Evolutionary conservation across 2,113 vertebrate genomes (phyloP), one percentile per base, ranked within the genome.

Genomic region (Phyllopteryx taeniolatus): DNA sequence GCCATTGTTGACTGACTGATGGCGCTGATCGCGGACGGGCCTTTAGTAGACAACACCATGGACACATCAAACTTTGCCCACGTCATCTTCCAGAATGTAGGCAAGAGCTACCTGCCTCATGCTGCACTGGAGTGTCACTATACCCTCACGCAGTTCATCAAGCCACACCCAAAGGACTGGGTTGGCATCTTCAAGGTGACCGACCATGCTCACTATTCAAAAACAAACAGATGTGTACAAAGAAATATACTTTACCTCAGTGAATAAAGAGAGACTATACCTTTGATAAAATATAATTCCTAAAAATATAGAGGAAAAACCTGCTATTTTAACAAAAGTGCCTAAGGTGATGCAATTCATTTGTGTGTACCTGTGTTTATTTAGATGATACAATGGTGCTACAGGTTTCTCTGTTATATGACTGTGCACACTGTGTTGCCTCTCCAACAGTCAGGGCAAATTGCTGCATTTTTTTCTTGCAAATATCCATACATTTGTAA

Each of bases 51-150:
- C 62, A 92, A 71, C 83, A 46, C 92, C 83, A 94, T 96, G 92
- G 97, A 98, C 89, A 96, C 94, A 20, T 98, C 97, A 67, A 99
- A 98, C 87, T 99, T 99, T 94, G 97, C 98, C 27, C 98, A 99
- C 66, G 98, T 99, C 81, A 97, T 99, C 91, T 99, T 99, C 92
- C 98, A 99, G 90, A 98, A 98, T 90, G 96, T 99, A 69, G 96
- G 95, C 19, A 98, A 98, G 91, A 97, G 96, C 88, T 99, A 98
- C 11, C 93, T 98, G 87, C 98, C 98, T 13, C 96, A 96, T 44
- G 94, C 94, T 63, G 95, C 96, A 1, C 90, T 99, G 75, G 98
- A 99, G 81, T 99, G 97, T 83, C 95, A 96, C 87, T 98, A 97
- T 53, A 98, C 95, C 66, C 91, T 99, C 87, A 98, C 97, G 8